Percentiles rank a stretch among this genome's conserved stretches.
Evolutionary conservation across 2,888 invertebrate species (phyloP).

Genomic region (Oscheius sp.): DNA sequence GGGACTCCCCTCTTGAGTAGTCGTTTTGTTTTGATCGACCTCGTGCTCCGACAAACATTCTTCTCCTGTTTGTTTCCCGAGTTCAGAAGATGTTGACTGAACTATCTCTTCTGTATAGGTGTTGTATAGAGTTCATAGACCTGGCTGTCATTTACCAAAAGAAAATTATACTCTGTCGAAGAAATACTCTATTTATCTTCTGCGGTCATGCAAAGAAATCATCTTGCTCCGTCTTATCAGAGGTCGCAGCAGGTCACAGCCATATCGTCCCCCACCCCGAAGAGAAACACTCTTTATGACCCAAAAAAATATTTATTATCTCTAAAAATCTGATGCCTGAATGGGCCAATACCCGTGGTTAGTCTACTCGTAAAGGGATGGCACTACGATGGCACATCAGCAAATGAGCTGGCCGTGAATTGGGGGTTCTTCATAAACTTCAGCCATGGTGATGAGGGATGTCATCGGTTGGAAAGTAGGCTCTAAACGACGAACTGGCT

Average conservation of each 20-base stretch:
- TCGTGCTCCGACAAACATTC: too few relatives aligned
- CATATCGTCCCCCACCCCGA: not conserved
- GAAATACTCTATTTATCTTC: not conserved
- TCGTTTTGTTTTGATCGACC: too few relatives aligned
- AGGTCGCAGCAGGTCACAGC: not conserved
- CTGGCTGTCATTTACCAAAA: too few relatives aligned
- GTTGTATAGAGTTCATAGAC: too few relatives aligned
- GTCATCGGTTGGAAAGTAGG: not conserved
- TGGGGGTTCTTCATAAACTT: conserved; percentile 22
- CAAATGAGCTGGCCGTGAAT: not conserved
- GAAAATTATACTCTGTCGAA: too few relatives aligned
- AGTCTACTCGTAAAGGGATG: conserved; percentile 13
- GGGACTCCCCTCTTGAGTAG: too few relatives aligned
- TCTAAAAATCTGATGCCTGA: not conserved
- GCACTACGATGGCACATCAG: not conserved
- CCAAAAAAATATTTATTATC: conserved; percentile 6
- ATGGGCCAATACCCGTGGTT: not conserved
- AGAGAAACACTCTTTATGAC: not conserved
- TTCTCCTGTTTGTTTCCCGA: too few relatives aligned
- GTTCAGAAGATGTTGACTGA: too few relatives aligned
- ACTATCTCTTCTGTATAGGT: too few relatives aligned
- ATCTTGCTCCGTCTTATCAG: not conserved
- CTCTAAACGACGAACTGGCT: not conserved
- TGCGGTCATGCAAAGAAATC: not conserved
- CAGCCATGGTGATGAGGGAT: conserved; percentile 22